phyloP scores from a whole-genome alignment of 2,113 vertebrate species.

The Peromyscus californicus region DNA sequence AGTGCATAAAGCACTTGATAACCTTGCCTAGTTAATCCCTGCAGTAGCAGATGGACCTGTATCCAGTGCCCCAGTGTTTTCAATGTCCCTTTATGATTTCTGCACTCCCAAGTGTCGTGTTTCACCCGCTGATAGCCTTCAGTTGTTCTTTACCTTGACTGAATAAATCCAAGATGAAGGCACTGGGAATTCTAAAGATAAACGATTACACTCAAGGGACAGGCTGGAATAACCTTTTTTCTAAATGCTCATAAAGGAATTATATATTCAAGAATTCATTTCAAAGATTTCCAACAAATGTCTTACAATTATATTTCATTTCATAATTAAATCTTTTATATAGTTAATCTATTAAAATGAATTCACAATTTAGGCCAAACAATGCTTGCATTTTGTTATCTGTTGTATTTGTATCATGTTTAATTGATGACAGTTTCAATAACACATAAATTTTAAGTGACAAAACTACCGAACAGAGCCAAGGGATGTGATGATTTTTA shows the following conservation, averaged over 20 bases:
- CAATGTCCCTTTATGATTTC: not conserved
- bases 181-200: not conserved
- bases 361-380: not conserved
- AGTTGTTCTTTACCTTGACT: not conserved
- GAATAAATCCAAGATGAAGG: not conserved
- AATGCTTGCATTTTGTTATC: not conserved
- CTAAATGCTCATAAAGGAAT: not conserved
- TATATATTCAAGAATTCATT: not conserved
- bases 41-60: not conserved
- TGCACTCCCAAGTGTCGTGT: not conserved
- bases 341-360: not conserved
- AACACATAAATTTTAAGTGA: not conserved
- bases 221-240: not conserved
- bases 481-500: not conserved
- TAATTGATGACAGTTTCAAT: conserved; percentile 1
- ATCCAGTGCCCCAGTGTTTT: too few species aligned
- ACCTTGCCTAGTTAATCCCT: not conserved
- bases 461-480: not conserved
- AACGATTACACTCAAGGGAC: not conserved
- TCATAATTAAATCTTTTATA: not conserved
- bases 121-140: not conserved
- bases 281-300: conserved; percentile 2
- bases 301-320: not conserved
- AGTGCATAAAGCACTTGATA: not conserved
- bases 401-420: not conserved